A percentile compares a stretch with the other conserved stretches of the same genome.
Evolutionary conservation across 2,888 invertebrate genomes (phyloP).

Genomic region (Megastigmus dorsalis): DNA sequence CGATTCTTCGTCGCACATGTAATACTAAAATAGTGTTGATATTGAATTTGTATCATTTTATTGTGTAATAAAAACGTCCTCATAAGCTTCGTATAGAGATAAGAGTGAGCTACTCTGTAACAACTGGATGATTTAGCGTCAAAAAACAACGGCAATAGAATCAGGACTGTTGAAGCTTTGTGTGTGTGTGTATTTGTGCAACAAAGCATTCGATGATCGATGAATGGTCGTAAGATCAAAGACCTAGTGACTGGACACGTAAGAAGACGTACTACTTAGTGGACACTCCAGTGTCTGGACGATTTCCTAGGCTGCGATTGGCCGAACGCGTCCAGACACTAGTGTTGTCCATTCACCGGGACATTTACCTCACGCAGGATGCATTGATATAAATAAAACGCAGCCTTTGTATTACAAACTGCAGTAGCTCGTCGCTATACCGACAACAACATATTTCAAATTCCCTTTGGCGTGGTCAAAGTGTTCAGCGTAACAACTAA

Average conservation of each 20-base stretch:
- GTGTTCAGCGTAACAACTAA: no score
- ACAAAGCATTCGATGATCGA: slow-evolving; percentile 3
- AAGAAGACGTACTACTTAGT: slow-evolving; percentile 3
- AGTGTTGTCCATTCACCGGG: not conserved
- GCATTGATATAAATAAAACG: not conserved
- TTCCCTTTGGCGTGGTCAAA: no score
- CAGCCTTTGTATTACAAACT: no score
- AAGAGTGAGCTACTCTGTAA: not conserved
- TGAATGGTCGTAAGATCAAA: not conserved
- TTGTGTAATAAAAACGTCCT: slow-evolving; percentile 39
- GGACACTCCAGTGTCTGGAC: not conserved
- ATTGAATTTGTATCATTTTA: not conserved
- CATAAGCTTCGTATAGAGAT: slow-evolving; percentile 33
- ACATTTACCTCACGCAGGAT: not conserved
- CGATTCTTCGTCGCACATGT: not conserved
- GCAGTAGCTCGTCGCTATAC: no score
- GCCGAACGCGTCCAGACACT: no score
- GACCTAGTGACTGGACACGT: not conserved
- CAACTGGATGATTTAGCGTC: slow-evolving; percentile 16
- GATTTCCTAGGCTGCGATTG: no score
- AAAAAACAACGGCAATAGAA: slow-evolving; percentile 7
- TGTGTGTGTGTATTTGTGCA: no score
- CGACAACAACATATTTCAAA: no score
- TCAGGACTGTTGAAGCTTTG: no score
- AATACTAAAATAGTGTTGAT: not conserved